Evolutionary conservation across 2,113 vertebrate species (phyloP).

Genomic region (Podarcis cretensis): DNA sequence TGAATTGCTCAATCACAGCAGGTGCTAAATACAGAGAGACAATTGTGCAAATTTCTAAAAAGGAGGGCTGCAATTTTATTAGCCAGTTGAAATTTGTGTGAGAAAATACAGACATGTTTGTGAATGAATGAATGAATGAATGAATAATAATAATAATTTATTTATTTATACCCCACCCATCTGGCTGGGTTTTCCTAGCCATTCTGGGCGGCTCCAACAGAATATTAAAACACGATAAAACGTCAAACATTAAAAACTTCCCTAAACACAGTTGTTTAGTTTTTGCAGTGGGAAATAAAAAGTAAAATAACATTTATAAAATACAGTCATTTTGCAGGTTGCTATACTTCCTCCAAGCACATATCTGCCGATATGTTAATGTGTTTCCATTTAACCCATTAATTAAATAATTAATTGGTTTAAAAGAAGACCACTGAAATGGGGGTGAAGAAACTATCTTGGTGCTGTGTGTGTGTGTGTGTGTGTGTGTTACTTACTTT

Average conservation of each 20-base stretch:
- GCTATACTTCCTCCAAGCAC: neutral
- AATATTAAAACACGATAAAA: too few relatives aligned
- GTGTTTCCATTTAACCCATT: neutral
- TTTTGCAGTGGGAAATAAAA: neutral
- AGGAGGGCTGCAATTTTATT: neutral
- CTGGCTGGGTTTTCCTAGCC: too few relatives aligned
- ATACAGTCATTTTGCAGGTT: too few relatives aligned
- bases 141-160: too few relatives aligned
- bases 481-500: neutral
- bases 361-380: neutral
- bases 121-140: too few relatives aligned
- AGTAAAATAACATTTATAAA: neutral
- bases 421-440: neutral
- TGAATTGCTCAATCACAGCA: constrained; percentile 47
- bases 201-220: too few relatives aligned
- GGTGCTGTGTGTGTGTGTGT: neutral
- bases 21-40: neutral
- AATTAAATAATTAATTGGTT: neutral
- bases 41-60: neutral
- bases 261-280: neutral
- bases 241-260: too few relatives aligned
- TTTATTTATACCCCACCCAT: too few relatives aligned
- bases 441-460: neutral
- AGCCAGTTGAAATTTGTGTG: neutral
- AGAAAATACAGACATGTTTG: neutral